Base-by-base conservation (phyloP, 2,797 vertebrate species). In the Dallia pectoralis region DNA sequence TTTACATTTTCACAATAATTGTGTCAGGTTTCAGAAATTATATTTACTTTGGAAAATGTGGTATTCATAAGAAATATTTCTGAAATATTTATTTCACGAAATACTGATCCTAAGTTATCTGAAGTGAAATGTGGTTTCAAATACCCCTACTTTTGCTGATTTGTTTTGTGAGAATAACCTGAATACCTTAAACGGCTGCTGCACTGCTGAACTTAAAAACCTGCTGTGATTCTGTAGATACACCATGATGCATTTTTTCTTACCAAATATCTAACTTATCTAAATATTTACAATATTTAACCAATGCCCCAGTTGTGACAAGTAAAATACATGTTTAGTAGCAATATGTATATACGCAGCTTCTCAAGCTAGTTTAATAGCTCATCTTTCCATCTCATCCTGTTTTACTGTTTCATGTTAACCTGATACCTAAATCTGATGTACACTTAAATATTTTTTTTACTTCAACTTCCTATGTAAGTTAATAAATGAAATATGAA, bases 331-430 rank as follows among this genome's bases (percentile, higher is more conserved):
- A 12, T 30, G 75, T 56, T 74, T 74, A 66, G 70, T 82, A 69
- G 74, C 1, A 70, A 30, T 44, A 64, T 81, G 72, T 81, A 70
- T 69, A 77, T 51, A 62, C n/a, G 9, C 53, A 56, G 62, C 36
- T 75, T 74, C 79, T 4, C 70, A 25, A 79, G 66, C 66, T 47
- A 27, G 18, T 44, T 44, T 2, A 44, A 44, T 44, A 44, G 40
- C 40, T 44, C 12, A 44, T 11, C 7, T 44, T 44, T 11, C 7
- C 12, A 11, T 11, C 40, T 74, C n/a, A 49, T 66, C 27, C 5
- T 48, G 19, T 12, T 56, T 56, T 25, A 9, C n/a, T 25, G 19
- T 19, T 69, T 63, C 81, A 64, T 76, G 22, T 64, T 25, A 61
- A 15, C 71, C 16, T 63, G 19, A 74, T 18, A 44, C 12, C 40